These are phyloP conservation scores for Drosophila teissieri DNA, from an alignment of 1,140 invertebrate genomes.

Conservation along the genomic window DNA sequence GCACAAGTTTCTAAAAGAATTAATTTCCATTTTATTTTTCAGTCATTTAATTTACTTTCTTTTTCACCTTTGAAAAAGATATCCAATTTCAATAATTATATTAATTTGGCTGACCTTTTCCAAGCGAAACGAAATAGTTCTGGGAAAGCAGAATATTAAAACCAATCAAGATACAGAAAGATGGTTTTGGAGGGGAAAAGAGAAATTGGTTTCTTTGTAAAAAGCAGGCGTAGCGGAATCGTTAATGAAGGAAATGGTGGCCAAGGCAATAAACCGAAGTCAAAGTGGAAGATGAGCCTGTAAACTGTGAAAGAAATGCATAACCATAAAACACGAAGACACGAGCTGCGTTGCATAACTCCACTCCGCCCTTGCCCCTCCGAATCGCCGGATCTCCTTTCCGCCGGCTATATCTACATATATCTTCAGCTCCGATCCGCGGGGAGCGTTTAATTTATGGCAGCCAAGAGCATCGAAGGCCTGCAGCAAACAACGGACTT, in stretches of 20 bases:
- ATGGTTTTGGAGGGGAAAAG: conserved; percentile 32
- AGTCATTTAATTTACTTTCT: no score
- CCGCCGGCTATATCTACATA: conserved; percentile 37
- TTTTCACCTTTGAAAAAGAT: no score
- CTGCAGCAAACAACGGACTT: conserved; percentile 63
- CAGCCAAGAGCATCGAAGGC: conserved; percentile 59
- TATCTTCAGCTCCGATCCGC: conserved; percentile 34
- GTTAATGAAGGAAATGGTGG: conserved; percentile 80
- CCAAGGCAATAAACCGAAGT: conserved; percentile 46
- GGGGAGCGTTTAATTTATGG: conserved; percentile 71
- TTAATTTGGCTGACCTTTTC: neutral
- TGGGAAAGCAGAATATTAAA: neutral
- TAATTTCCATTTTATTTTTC: no score
- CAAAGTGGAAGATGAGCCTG: conserved; percentile 71
- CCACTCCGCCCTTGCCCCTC: conserved; percentile 23
- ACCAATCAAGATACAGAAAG: neutral
- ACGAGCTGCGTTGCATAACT: conserved; percentile 35
- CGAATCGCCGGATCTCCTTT: conserved; percentile 3
- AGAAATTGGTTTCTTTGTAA: conserved; percentile 60
- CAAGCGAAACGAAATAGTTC: neutral
- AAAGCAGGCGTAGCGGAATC: conserved; percentile 65
- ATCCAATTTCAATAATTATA: neutral
- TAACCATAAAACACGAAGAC: conserved; percentile 65
- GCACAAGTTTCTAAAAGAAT: no score
- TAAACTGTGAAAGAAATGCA: conserved; percentile 73